Evolutionary conservation across 2,797 vertebrate species (phyloP).

Genomic region (Ptychadena robeensis): DNA sequence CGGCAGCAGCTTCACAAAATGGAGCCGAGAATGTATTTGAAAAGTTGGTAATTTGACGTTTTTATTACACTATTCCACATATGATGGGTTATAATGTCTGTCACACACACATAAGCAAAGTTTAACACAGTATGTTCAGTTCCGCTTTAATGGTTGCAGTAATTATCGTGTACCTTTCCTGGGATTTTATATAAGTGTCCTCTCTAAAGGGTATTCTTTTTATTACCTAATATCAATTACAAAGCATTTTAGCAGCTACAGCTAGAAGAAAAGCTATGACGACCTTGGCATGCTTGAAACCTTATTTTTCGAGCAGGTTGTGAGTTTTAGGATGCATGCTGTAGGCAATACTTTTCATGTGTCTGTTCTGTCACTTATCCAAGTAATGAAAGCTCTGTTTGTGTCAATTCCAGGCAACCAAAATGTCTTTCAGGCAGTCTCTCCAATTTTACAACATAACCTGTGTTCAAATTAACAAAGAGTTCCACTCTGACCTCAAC

Average conservation of each 20-base stretch:
- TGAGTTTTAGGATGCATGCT: constrained; percentile 14
- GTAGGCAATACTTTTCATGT: constrained; percentile 38
- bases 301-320: constrained; percentile 1
- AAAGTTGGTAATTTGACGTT: too few relatives aligned
- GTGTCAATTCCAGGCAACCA: constrained; percentile 13
- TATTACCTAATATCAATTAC: constrained; percentile 30
- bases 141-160: background rate
- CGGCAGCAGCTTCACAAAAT: too few relatives aligned
- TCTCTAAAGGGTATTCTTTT: constrained; percentile 3
- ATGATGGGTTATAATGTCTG: too few relatives aligned
- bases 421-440: constrained; percentile 37
- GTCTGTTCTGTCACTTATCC: constrained; percentile 42
- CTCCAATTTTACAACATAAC: constrained; percentile 26
- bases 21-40: too few relatives aligned
- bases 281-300: constrained; percentile 23
- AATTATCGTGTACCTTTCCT: background rate
- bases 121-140: too few relatives aligned
- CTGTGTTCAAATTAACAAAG: constrained; percentile 43
- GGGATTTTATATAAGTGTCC: constrained; percentile 6
- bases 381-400: constrained; percentile 38
- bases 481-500: constrained; percentile 9
- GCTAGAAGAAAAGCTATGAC: background rate
- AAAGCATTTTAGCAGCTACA: background rate
- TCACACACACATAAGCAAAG: too few relatives aligned
- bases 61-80: too few relatives aligned